Base-by-base conservation (phyloP, 1,140 invertebrate genomes). In the Brachionus paranguensis region DNA sequence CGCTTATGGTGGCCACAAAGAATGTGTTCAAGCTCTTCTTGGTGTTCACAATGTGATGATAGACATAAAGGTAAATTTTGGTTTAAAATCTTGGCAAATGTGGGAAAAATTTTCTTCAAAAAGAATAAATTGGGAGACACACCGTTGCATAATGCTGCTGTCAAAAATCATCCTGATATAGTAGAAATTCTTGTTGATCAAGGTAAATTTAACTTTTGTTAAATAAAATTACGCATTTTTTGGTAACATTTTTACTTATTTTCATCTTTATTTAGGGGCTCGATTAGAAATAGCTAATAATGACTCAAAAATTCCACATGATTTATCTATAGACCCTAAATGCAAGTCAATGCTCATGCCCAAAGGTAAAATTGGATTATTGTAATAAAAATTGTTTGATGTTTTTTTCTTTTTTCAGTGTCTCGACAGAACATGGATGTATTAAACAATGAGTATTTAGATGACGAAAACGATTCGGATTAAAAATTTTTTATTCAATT, bases 61-160 rank as follows among this genome's bases (percentile, higher is more conserved):
- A 50, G 45, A 47, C 20, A 47, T 76, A 8, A 53, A 79, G 10
- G 50, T 79, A 33, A 72, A 37, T 14, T 41, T 72, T 55, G 7
- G 7, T 55, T 17, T 20, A 6, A n/a, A 55, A 37, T 17, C 37
- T 33, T 53, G 27, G 10, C 24, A 45, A 45, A 24, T 45, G 3
- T 45, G 20, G 7, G 24, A 47, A 29, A 5, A 3, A 53, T 50
- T 53, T n/a, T 53, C n/a, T 53, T 55, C 29, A 4, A 53, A 1
- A 17, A 79, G 76, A 79, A 79, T 79, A 79, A 79, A 60, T 20
- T 79, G 8, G 76, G 76, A 41, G 76, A 79, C 64, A 79, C 76
- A 8, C 14, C 76, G 17, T 64, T 79, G 20, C 76, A 79, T 27
- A 60, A 60, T 60, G 53, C 76, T 7, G 53, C 50, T 37, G 50